Conservation (phyloP, 2,113 vertebrate genomes). For the Sardina pilchardus region DNA sequence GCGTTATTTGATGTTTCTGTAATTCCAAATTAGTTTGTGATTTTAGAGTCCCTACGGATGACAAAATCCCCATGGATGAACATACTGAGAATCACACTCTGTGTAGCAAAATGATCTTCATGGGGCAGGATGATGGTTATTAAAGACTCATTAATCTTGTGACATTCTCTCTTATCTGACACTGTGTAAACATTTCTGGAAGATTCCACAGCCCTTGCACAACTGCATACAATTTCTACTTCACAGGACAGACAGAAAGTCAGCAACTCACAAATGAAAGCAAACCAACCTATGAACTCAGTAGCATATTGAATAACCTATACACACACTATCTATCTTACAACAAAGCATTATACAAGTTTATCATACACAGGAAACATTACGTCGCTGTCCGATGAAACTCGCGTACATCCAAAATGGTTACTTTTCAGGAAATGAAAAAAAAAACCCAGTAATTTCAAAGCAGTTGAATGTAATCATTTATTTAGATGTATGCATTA, state of each 20-base stretch:
- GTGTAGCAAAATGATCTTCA: not conserved
- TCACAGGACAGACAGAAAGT: not conserved
- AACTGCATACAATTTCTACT: not conserved
- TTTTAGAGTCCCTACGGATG: not conserved
- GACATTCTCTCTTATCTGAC: not conserved
- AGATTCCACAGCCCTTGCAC: not conserved
- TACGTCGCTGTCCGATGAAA: too few relatives aligned
- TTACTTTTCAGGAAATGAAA: too few relatives aligned
- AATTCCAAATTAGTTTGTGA: not conserved
- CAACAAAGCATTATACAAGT: too few relatives aligned
- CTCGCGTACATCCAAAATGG: too few relatives aligned
- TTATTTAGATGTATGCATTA: too few relatives aligned
- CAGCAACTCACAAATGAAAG: not conserved
- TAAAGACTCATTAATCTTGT: conserved; percentile 7
- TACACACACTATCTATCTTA: not conserved
- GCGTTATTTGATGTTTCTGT: not conserved
- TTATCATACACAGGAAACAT: too few relatives aligned
- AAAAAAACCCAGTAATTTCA: too few relatives aligned
- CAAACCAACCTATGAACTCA: not conserved
- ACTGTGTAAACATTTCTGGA: not conserved
- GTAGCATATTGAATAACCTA: not conserved
- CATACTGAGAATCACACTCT: not conserved
- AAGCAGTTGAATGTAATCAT: too few relatives aligned
- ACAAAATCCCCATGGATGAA: not conserved
- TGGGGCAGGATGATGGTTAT: conserved; percentile 5